A percentile compares a stretch with the other conserved stretches of the same genome.
Evolutionary conservation across 2,797 vertebrate genomes (phyloP).

Genomic region (Tenualosa thibaudeaui): DNA sequence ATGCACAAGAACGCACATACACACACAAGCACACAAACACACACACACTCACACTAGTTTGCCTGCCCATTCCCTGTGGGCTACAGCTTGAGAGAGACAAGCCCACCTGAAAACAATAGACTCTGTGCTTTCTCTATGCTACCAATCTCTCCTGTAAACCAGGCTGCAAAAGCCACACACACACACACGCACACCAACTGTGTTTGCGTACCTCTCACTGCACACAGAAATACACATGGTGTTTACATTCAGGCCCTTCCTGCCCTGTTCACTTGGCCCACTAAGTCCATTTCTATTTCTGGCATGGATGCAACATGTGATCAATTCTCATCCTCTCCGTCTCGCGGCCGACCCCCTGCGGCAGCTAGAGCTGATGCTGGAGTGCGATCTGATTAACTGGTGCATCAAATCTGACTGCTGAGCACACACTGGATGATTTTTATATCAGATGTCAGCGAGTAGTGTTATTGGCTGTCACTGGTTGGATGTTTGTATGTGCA

Average conservation of each 20-base stretch:
- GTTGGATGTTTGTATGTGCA: not conserved
- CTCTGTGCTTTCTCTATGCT: not conserved
- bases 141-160: not conserved
- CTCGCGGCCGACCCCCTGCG: not conserved
- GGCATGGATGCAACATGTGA: slow-evolving; percentile 19
- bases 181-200: not conserved
- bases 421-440: not conserved
- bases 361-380: not conserved
- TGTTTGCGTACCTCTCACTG: not conserved
- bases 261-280: not conserved
- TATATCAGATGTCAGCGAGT: not conserved
- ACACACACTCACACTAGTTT: not conserved
- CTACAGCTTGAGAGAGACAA: not conserved
- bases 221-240: not conserved
- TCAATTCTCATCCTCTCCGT: slow-evolving; percentile 18
- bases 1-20: too few species aligned
- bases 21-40: not conserved
- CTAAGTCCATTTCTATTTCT: not conserved
- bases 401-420: not conserved
- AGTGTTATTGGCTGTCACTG: not conserved
- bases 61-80: not conserved
- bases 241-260: not conserved
- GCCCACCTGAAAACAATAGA: not conserved
- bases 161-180: not conserved
- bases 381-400: slow-evolving; percentile 15